Percentiles rank a stretch among this genome's conserved stretches.
These are phyloP conservation scores for Myiotriccus ornatus DNA, from an alignment of 2,797 vertebrate genomes.

Conservation along the genomic window DNA sequence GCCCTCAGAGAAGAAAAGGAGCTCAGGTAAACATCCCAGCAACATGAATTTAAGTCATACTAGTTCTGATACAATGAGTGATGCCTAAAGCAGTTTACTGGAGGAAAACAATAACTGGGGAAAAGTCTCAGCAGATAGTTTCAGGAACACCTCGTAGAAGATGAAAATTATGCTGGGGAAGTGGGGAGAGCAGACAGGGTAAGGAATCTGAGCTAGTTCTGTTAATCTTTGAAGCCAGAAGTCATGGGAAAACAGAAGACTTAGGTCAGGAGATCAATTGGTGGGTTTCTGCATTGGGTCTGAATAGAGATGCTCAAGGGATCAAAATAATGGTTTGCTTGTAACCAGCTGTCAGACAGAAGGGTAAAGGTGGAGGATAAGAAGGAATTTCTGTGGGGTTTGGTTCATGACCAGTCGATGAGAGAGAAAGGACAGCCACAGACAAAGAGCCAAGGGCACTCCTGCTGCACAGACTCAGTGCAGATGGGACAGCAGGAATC, in stretches of 20 bases:
- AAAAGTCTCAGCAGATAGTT: not conserved
- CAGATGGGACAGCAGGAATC: not conserved
- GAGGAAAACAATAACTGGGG: not conserved
- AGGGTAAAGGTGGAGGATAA: not conserved
- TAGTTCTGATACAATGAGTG: not conserved
- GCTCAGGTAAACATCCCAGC: not conserved
- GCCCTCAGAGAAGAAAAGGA: not conserved
- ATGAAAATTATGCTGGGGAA: not conserved
- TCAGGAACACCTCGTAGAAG: not conserved
- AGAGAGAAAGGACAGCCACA: not conserved
- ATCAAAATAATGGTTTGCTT: not conserved
- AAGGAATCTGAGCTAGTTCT: not conserved
- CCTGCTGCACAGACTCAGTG: not conserved
- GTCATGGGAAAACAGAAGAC: not conserved
- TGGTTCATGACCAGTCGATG: rapidly evolving
- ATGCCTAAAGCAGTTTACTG: not conserved
- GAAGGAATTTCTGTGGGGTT: not conserved
- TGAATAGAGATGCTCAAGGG: not conserved
- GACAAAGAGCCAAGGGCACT: not conserved
- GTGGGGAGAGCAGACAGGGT: not conserved
- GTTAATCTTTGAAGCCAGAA: not conserved
- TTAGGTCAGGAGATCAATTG: not conserved
- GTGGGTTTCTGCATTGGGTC: not conserved
- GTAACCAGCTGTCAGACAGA: not conserved
- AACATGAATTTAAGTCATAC: not conserved